Evolutionary conservation across 35 echinoderm and acorn worm species (phyloP), one percentile per base, ranked within the genome.

Genomic region (Apostichopus californicus): DNA sequence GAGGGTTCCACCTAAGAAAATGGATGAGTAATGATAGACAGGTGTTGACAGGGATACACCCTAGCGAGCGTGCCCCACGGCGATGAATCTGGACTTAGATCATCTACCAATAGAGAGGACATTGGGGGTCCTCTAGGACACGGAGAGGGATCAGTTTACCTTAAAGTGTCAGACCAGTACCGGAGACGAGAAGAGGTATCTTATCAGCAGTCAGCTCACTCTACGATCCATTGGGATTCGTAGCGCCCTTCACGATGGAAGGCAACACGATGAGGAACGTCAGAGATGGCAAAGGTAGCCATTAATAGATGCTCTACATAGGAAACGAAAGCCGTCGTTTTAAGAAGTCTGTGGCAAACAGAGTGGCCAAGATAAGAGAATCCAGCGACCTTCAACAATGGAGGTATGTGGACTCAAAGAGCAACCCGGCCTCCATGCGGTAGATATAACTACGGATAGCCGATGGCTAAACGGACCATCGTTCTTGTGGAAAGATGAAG

Each of bases 101-200:
- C 23, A 87, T 5, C 88, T 93, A 59, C 95, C 96, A 9, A 56
- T 90, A 56, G 93, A 97, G 60, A 93, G 92, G 83, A 90, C 93
- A 6, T 63, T 97, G 26, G 96, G 96, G 14, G 72, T 97, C 3
- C 72, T 15, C 28, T 94, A 93, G 93, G 46, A 92, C 56, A 90
- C 88, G 20, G 87, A 94, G 34, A 80, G 9, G 1, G 96, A 97
- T 53, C 12, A 55, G 21, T 90, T 97, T 18, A 92, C 86, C 21
- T 94, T 94, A 54, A 93, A 22, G 46, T 93, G n/a, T 75, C 72
- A 91, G 83, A 83, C 87, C 87, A n/a, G 46, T 89, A 77, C 80
- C 86, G 8, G 28, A 55, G 77, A 94, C 93, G 24, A 55, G 93
- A 72, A 81, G 93, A 80, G 91, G 91, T 66, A 26, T 97, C 10